Evolutionary conservation across 2,797 vertebrate species (phyloP).

Genomic region (Cuculus canorus): DNA sequence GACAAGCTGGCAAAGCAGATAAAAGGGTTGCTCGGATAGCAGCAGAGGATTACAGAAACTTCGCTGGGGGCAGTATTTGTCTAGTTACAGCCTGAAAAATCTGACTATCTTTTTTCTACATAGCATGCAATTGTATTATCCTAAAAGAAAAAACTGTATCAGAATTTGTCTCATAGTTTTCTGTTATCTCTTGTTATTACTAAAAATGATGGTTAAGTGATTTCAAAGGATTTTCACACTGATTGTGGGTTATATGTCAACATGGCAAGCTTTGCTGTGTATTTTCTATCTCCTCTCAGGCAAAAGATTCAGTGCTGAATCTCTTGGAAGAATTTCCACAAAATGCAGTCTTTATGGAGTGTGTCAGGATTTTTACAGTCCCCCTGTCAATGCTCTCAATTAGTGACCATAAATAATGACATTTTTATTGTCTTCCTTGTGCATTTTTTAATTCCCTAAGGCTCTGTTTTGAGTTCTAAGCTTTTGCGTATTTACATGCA

Average conservation of each 20-base stretch:
- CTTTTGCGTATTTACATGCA: constrained; percentile 34
- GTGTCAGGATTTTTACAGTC: background rate
- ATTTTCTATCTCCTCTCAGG: background rate
- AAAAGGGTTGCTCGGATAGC: background rate
- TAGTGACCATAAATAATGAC: constrained; percentile 57
- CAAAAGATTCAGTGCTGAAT: background rate
- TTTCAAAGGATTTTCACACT: background rate
- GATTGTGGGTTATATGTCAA: background rate
- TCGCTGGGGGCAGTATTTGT: background rate
- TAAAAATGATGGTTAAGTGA: background rate
- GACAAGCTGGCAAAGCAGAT: background rate
- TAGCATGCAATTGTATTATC: background rate
- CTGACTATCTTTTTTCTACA: background rate
- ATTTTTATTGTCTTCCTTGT: constrained; percentile 49
- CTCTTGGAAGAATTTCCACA: background rate
- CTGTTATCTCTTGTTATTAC: background rate
- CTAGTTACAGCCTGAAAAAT: background rate
- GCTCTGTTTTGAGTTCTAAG: constrained; percentile 44
- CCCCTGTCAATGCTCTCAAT: constrained; percentile 24
- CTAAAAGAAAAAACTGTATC: background rate
- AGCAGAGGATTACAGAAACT: background rate
- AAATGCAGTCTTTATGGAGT: background rate
- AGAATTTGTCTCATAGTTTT: background rate
- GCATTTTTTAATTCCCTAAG: constrained; percentile 43
- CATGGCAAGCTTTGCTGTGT: background rate